Evolutionary conservation across 2,888 invertebrate species (phyloP).

Genomic region (Bruchidius siliquastri): DNA sequence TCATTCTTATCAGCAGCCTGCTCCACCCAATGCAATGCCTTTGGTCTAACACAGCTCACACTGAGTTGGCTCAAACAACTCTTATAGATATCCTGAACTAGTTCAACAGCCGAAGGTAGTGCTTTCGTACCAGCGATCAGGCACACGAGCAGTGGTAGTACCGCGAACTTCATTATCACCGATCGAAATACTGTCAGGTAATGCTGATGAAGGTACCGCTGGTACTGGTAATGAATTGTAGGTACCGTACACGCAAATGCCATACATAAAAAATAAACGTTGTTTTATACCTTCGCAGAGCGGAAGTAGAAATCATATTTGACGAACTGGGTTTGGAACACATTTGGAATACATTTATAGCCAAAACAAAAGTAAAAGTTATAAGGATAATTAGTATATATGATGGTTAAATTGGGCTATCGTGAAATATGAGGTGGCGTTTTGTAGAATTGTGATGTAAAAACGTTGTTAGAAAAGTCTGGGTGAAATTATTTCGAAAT

Average conservation of each 20-base stretch:
- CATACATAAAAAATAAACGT: neutral
- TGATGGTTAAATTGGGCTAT: neutral
- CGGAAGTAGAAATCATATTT: slow-evolving; percentile 2
- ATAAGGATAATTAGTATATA: neutral
- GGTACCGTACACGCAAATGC: neutral
- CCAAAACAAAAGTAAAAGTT: neutral
- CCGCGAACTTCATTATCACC: neutral
- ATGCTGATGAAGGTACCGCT: neutral
- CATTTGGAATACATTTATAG: neutral
- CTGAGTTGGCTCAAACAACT: slow-evolving; percentile 66
- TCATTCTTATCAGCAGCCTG: slow-evolving; percentile 62
- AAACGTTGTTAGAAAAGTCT: too few species aligned
- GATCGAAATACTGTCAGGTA: neutral
- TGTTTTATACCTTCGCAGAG: neutral
- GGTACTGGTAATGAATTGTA: neutral
- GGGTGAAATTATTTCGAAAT: too few species aligned
- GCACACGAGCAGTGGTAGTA: neutral
- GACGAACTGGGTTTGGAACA: neutral
- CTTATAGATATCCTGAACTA: slow-evolving; percentile 62
- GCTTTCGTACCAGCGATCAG: slow-evolving; percentile 21
- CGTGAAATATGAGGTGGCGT: neutral
- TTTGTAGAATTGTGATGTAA: neutral
- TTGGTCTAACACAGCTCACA: slow-evolving; percentile 71
- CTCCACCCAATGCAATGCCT: slow-evolving; percentile 70
- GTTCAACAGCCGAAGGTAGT: slow-evolving; percentile 55